Evolutionary conservation across 2,113 vertebrate genomes (phyloP).

Genomic region (Lipophrys pholis): DNA sequence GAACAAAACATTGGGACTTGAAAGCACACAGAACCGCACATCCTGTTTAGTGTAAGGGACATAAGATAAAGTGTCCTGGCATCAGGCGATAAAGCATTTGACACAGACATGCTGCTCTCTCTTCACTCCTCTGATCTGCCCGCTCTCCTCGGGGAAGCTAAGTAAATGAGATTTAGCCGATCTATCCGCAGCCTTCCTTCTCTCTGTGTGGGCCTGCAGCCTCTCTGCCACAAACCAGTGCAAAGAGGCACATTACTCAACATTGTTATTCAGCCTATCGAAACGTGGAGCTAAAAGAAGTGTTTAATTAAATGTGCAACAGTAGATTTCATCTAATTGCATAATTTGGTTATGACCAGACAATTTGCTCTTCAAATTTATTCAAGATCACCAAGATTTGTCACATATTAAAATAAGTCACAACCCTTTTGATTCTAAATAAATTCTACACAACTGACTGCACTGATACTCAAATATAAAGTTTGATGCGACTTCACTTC

Average conservation of each 20-base stretch:
- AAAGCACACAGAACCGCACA: constrained; percentile 24
- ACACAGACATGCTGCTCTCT: constrained; percentile 25
- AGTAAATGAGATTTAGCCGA: constrained; percentile 42
- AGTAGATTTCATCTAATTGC: too few relatives aligned
- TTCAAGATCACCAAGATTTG: too few relatives aligned
- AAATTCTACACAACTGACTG: too few relatives aligned
- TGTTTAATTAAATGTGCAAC: too few relatives aligned
- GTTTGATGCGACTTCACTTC: too few relatives aligned
- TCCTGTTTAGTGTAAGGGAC: constrained; percentile 25
- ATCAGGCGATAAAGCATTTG: constrained; percentile 45
- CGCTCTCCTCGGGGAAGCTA: constrained; percentile 29
- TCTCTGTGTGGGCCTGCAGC: constrained; percentile 32
- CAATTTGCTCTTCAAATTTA: too few relatives aligned
- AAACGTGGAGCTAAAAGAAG: not conserved
- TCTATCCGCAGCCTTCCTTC: constrained; percentile 14
- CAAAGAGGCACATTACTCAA: not conserved
- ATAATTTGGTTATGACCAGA: too few relatives aligned
- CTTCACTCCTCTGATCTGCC: constrained; percentile 53
- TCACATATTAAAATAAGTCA: too few relatives aligned
- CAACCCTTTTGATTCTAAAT: too few relatives aligned
- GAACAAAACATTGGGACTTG: constrained; percentile 27
- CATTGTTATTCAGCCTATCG: not conserved
- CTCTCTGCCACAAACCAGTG: not conserved
- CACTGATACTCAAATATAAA: too few relatives aligned
- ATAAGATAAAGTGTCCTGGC: constrained; percentile 13